Base-by-base conservation (phyloP, 2,888 invertebrate species). In the Heliothis peltigera region DNA sequence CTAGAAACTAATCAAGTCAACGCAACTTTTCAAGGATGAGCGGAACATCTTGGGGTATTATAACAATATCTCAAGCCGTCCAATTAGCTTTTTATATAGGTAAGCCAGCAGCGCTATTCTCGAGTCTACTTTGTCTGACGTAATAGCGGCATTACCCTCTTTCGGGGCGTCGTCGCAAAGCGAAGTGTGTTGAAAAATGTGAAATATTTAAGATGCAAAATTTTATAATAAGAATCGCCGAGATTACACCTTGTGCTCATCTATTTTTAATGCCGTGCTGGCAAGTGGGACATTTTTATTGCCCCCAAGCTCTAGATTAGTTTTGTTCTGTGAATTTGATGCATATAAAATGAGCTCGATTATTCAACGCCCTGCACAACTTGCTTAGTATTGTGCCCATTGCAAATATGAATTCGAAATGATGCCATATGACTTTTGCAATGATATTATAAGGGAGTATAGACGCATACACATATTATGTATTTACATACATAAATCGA, bases 281-380 rank as follows among this genome's bases (percentile, higher is more conserved):
- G 88, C 91, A 90, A 91, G 89, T 91, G 91, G 91, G 93, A 93
- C 92, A 91, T 92, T 94, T 95, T 95, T 95, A 94, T 94, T 93
- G 91, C 93, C 91, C 84, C 88, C 83, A 85, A 86, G 91, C 90
- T 89, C 87, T 89, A 92, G 93, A 95, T 95, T 94, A 94, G 94
- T 93, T 94, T 94, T 94, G 94, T 95, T 93, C 91, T 91, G 90
- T 88, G 91, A 92, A 91, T 94, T 93, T 94, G 94, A 94, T 94
- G 94, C 94, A 95, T 95, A 92, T 90, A 91, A 87, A 94, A 95
- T 94, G 94, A 94, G 91, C 88, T 89, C 92, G 89, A 93, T 94
- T 92, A 93, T 92, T 93, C 92, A 91, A 85, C 91, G 82, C 92
- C 91, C 91, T 85, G 77, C 84, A 80, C 86, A 84, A 88, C 87